A percentile compares a stretch with the other conserved stretches of the same genome.
phyloP scores from a whole-genome alignment of 92 coral and sea anemone species.

The Micromussa lordhowensis region DNA sequence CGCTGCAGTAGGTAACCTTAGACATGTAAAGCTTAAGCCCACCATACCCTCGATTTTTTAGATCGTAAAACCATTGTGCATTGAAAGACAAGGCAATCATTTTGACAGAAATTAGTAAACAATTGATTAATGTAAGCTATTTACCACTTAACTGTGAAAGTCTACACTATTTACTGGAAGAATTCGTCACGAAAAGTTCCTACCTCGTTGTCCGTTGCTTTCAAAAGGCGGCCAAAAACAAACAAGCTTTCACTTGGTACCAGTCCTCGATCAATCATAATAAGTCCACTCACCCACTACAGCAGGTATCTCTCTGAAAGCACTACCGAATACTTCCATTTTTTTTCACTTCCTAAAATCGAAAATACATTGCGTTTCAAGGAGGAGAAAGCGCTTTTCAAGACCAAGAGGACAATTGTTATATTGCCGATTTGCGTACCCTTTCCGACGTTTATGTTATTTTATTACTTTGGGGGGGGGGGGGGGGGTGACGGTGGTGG shows the following conservation, averaged over 20 bases:
- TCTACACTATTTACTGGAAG: background rate
- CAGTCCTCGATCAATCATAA: slow-evolving; percentile 9
- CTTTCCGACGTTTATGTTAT: too few species aligned
- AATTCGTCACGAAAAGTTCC: background rate
- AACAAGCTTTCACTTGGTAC: slow-evolving; percentile 28
- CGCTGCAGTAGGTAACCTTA: background rate
- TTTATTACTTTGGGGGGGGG: too few species aligned
- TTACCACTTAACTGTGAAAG: background rate
- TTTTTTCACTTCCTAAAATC: too few species aligned
- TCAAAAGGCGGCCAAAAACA: slow-evolving; percentile 52
- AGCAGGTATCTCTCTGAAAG: too few species aligned
- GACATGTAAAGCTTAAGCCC: background rate
- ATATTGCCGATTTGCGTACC: too few species aligned
- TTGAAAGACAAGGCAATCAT: background rate
- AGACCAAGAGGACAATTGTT: too few species aligned
- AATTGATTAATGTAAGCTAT: background rate
- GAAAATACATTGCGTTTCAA: background rate
- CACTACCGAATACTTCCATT: too few species aligned
- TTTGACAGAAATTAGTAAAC: background rate
- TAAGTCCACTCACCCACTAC: background rate
- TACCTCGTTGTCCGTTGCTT: slow-evolving; percentile 44
- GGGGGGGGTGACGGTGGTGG: background rate
- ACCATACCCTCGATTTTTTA: background rate
- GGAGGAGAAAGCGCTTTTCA: background rate
- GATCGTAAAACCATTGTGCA: background rate